These are phyloP conservation scores for Agriopis leucophaearia DNA, from an alignment of 2,888 invertebrate genomes.

Conservation along the genomic window DNA sequence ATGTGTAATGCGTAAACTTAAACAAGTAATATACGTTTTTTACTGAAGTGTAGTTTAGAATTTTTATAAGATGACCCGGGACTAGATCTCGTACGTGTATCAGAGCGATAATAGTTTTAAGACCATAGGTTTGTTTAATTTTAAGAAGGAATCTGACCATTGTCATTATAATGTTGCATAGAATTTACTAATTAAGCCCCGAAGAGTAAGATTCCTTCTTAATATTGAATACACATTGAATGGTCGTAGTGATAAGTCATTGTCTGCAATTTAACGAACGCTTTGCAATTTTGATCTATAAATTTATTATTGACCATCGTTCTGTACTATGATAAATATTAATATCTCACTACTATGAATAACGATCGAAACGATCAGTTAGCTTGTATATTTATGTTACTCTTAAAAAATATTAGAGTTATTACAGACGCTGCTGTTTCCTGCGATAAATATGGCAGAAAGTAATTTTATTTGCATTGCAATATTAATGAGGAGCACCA, in stretches of 20 bases:
- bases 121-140: slow-evolving; percentile 64
- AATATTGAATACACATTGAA: slow-evolving; percentile 58
- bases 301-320: slow-evolving; percentile 38
- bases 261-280: slow-evolving; percentile 73
- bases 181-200: slow-evolving; percentile 49
- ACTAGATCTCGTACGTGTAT: slow-evolving; percentile 80
- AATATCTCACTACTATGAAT: slow-evolving; percentile 1
- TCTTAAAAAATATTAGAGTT: slow-evolving; percentile 25
- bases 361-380: slow-evolving; percentile 11
- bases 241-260: slow-evolving; percentile 72
- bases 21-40: slow-evolving; percentile 78
- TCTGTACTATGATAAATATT: slow-evolving; percentile 31
- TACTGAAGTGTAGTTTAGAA: slow-evolving; percentile 83
- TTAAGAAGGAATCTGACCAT: slow-evolving; percentile 65
- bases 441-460: slow-evolving; percentile 34
- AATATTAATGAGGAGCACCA: slow-evolving; percentile 26
- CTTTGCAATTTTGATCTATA: slow-evolving; percentile 60
- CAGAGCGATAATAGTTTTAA: slow-evolving; percentile 84
- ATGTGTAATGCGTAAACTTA: slow-evolving; percentile 77
- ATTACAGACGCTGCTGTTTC: slow-evolving; percentile 19
- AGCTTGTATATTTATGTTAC: slow-evolving; percentile 13
- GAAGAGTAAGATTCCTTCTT: slow-evolving; percentile 64
- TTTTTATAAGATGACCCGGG: slow-evolving; percentile 80
- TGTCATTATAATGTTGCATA: slow-evolving; percentile 40
- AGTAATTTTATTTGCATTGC: slow-evolving; percentile 39